These are phyloP conservation scores for Phrynosoma platyrhinos DNA, from an alignment of 2,113 vertebrate species.

Conservation along the genomic window DNA sequence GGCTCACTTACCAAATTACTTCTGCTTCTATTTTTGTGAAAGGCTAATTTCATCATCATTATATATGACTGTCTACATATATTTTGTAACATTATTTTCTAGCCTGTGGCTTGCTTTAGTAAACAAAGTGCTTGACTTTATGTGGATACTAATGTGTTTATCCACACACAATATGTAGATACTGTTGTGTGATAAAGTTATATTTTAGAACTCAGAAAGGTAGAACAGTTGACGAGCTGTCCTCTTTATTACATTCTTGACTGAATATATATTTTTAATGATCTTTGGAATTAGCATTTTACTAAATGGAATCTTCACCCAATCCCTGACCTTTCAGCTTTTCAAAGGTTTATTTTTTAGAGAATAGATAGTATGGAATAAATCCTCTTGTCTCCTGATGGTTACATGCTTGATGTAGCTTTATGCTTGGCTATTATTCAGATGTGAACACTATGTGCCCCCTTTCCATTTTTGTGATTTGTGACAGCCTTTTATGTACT, in stretches of 20 bases:
- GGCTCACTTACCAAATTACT: not conserved
- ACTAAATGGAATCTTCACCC: conserved; percentile 76
- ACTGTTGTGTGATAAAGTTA: conserved; percentile 50
- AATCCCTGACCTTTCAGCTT: conserved; percentile 79
- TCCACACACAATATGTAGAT: conserved; percentile 33
- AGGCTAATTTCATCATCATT: not conserved
- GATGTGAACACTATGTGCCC: conserved; percentile 79
- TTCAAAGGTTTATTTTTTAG: conserved; percentile 69
- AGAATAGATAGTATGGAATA: conserved; percentile 78
- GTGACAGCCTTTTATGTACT: conserved; percentile 78
- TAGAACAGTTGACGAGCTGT: conserved; percentile 65
- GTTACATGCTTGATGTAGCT: conserved; percentile 78
- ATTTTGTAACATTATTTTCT: conserved; percentile 2
- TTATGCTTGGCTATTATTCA: conserved; percentile 82
- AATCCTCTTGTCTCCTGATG: conserved; percentile 78
- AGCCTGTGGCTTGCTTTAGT: not conserved
- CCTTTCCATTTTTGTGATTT: conserved; percentile 73
- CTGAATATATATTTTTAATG: conserved; percentile 73
- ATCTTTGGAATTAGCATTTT: conserved; percentile 78
- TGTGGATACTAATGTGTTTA: not conserved
- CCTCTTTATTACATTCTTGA: conserved; percentile 66
- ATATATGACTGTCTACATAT: not conserved
- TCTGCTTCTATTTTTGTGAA: not conserved
- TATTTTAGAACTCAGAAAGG: conserved; percentile 59
- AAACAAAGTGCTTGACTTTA: not conserved